Base-by-base conservation (phyloP, 37 sponge, comb jelly and placozoan species). In the Spongia lamella region DNA sequence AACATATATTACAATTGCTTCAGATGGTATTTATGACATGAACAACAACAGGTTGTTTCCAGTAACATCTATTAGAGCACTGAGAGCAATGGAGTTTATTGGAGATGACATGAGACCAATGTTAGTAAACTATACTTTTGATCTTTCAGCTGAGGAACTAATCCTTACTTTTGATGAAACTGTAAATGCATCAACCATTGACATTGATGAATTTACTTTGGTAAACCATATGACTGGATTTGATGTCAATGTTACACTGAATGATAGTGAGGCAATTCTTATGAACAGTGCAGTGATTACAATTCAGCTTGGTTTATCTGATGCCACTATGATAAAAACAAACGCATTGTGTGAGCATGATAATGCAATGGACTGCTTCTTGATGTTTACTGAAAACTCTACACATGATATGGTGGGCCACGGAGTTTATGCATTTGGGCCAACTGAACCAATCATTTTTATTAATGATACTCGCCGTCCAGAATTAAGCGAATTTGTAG, bases 11-110 rank as follows among this genome's bases (percentile, higher is more conserved):
- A 87, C 92, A 26, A 77, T 91, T 16, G 80, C 89, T 2, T 80
- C 92, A 55, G 85, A 88, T 70, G 66, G 62, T 32, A 67, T 95
- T 0, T 87, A 79, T 57, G 96, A 95, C 72, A 88, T 95, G 89
- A 89, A 86, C 38, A 68, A 37, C 14, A 95, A 95, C 69, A 61
- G 85, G 16, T 37, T 95, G 32, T 22, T 81, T 9, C 86, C 88
- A 43, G 74, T 91, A 32, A 80, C 83, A 43, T 82, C 92, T 25
- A 70, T 75, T 9, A 65, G 69, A 38, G 96, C 83, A 27, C 24
- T 58, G 35, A 56, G 24, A 38, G 92, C 72, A 32, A 61, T 56
- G 32, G 56, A 43, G 14, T 91, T 67, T 66, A 85, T 57, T 49
- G 76, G 71, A 33, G 96, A 95, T 76, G 60, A 55, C 16, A 75